Evolutionary conservation across 1,140 invertebrate genomes (phyloP).

Genomic region (Tenebrio molitor): DNA sequence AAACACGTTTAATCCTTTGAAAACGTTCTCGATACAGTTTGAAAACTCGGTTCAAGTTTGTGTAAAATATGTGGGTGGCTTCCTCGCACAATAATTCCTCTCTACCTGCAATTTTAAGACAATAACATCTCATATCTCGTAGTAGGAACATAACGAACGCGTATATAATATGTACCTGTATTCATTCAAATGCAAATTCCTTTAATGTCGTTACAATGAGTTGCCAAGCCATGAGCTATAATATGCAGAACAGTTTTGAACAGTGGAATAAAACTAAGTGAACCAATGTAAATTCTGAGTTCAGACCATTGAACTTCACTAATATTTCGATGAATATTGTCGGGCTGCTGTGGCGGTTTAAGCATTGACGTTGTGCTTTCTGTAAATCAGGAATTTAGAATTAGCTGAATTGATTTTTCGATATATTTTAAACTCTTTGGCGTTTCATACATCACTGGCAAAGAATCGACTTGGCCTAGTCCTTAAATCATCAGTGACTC

Average conservation of each 20-base stretch:
- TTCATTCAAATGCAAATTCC: constrained; percentile 39
- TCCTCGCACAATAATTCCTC: background rate
- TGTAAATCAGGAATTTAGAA: no score
- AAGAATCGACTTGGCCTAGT: background rate
- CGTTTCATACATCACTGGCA: no score
- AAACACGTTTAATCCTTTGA: constrained; percentile 26
- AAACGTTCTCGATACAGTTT: background rate
- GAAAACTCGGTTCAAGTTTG: background rate
- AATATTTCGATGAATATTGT: constrained; percentile 37
- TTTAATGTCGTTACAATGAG: constrained; percentile 35
- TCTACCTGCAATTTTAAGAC: constrained; percentile 25
- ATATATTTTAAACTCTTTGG: no score
- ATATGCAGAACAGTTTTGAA: constrained; percentile 13
- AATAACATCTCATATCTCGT: constrained; percentile 8
- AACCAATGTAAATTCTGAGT: constrained; percentile 13
- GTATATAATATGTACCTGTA: constrained; percentile 2
- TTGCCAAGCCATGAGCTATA: constrained; percentile 12
- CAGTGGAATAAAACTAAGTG: constrained; percentile 30
- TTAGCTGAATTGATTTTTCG: no score
- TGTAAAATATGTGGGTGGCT: background rate
- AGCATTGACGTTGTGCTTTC: constrained; percentile 6
- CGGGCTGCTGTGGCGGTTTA: background rate
- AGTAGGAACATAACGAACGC: background rate
- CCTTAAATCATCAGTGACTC: background rate
- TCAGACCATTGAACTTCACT: constrained; percentile 29